phyloP scores from a whole-genome alignment of 2,113 vertebrate species.

The Hirundichthys speculiger region DNA sequence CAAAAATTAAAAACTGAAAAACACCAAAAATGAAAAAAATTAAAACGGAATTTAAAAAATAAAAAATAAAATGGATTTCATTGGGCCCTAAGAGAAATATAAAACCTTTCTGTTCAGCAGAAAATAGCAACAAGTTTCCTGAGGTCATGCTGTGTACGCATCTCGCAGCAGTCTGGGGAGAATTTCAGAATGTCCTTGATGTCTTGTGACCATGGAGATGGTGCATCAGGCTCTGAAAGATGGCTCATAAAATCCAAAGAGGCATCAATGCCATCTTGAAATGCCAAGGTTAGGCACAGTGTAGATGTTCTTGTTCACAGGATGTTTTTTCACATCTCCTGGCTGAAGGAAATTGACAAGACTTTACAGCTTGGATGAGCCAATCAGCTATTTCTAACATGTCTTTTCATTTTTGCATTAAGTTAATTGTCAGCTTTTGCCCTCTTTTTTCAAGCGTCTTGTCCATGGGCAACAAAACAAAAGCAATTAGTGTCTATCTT shows the following conservation, averaged over 20 bases:
- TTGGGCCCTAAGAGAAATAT: too few relatives aligned
- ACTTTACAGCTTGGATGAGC: conserved; percentile 43
- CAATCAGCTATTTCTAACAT: conserved; percentile 43
- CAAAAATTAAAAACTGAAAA: too few relatives aligned
- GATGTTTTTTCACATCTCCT: conserved; percentile 20
- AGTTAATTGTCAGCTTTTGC: conserved; percentile 35
- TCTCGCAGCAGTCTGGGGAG: neutral
- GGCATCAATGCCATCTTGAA: conserved; percentile 24
- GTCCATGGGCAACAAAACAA: conserved; percentile 55
- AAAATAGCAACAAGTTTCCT: neutral
- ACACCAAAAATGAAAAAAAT: too few relatives aligned
- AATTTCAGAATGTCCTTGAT: neutral
- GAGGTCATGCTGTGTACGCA: too few relatives aligned
- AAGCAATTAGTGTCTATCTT: conserved; percentile 64
- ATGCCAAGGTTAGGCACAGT: neutral
- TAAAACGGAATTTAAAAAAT: too few relatives aligned
- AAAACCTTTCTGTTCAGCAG: neutral
- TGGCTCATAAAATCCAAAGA: conserved; percentile 21
- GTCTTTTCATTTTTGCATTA: conserved; percentile 22
- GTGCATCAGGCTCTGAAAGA: conserved; percentile 11
- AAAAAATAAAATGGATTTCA: too few relatives aligned
- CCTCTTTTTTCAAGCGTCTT: conserved; percentile 29
- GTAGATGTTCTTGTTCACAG: conserved; percentile 28
- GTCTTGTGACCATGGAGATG: conserved; percentile 5
- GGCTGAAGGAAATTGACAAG: conserved; percentile 34